phyloP scores from a whole-genome alignment of 1,140 invertebrate genomes.

The Drosophila novamexicana region DNA sequence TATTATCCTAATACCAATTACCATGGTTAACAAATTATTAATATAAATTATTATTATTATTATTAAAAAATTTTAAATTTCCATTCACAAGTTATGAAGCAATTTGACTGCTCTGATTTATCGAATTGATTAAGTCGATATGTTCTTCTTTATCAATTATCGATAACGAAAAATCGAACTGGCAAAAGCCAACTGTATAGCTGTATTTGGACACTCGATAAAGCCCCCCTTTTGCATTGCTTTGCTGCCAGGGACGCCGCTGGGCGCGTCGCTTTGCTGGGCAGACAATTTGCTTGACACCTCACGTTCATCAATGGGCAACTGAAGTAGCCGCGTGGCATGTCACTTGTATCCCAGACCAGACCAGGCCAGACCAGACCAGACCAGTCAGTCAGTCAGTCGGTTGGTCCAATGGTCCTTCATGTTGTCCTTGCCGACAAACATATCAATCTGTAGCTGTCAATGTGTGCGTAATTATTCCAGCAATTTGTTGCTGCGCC shows the following conservation, averaged over 20 bases:
- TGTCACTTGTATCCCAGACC: constrained; percentile 23
- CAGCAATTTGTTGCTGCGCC: constrained; percentile 83
- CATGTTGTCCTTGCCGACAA: constrained; percentile 43
- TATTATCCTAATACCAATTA: too few species aligned
- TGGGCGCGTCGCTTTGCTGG: constrained; percentile 36
- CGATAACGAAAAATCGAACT: too few species aligned
- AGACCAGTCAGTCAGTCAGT: constrained; percentile 12
- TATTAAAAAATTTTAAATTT: too few species aligned
- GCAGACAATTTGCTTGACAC: constrained; percentile 80
- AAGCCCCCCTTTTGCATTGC: not conserved
- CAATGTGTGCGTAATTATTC: constrained; percentile 83
- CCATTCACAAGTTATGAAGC: too few species aligned
- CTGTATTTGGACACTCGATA: too few species aligned
- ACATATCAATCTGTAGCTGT: constrained; percentile 75
- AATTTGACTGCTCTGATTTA: too few species aligned
- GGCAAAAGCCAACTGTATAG: too few species aligned
- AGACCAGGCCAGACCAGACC: not conserved
- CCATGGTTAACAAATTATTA: too few species aligned
- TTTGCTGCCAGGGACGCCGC: constrained; percentile 17
- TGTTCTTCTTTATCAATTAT: too few species aligned
- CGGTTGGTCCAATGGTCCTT: not conserved
- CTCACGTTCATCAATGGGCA: constrained; percentile 78
- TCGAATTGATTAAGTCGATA: too few species aligned
- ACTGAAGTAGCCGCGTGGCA: constrained; percentile 25
- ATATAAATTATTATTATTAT: too few species aligned